Base-by-base conservation (phyloP, 2,797 vertebrate species). In the Lindbergichthys nudifrons region DNA sequence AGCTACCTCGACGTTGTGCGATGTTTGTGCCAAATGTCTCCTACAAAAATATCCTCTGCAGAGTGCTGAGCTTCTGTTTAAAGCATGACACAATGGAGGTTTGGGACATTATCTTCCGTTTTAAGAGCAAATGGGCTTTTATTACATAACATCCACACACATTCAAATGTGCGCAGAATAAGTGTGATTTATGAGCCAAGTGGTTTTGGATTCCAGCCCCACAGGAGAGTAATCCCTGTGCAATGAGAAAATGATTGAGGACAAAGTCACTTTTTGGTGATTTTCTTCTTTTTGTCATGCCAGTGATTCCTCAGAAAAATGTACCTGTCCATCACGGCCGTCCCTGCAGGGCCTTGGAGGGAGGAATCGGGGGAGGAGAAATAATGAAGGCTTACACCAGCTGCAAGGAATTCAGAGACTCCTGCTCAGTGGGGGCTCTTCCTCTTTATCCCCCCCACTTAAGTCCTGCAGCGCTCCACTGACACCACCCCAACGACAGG, bases 291-390 rank as follows among this genome's bases (percentile, higher is more conserved):
- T 84, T 18, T 85, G 85, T 72, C 77, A 71, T 79, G 80, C 81
- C 75, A 73, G 67, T 78, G 83, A 90, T 83, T 89, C 87, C 87
- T 87, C 65, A 16, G 86, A 88, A 82, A 36, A 85, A 86, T 79
- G 81, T 87, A 88, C 83, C 88, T 92, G 90, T 91, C 90, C 71
- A 82, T 93, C 92, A 93, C 0, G 50, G 56, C 45, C 7, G 18
- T 8, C 77, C 84, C 78, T 75, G 79, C 73, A 77, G 78, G 84
- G 86, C 71, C 74, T 84, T 14, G 1, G 56, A 61, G 11, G 75
- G 58, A 71, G 70, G 70, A 77, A 73, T 32, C 61, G 46, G 67
- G 79, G 80, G 80, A 73, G 77, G 74, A 80, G 78, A 84, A 87
- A 89, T 90, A 91, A 92, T 89, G 87, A 90, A 84, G 65, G 76